Conservation (phyloP, 2,888 invertebrate genomes). For the Trypoxylon attenuatum region DNA sequence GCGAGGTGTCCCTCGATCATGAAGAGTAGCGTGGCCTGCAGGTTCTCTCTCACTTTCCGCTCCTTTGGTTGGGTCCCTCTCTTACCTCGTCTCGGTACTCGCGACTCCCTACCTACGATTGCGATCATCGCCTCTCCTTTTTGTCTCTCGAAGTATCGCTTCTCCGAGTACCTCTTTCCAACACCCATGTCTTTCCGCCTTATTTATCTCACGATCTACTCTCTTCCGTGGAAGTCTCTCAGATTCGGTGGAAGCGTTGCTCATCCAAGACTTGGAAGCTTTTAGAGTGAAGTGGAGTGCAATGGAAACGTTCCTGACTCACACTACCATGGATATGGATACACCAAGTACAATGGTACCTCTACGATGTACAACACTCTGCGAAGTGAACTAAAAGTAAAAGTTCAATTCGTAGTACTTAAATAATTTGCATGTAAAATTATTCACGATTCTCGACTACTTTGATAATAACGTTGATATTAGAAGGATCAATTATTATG, state of each 20-base stretch:
- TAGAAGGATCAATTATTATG: neutral
- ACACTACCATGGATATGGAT: too few species aligned
- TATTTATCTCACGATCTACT: neutral
- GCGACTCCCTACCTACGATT: constrained; percentile 30
- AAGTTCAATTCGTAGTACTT: too few species aligned
- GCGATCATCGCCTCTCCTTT: constrained; percentile 38
- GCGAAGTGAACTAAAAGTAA: too few species aligned
- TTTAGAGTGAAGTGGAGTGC: too few species aligned
- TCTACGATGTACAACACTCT: too few species aligned
- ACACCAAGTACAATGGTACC: too few species aligned
- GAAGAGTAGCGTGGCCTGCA: constrained; percentile 40
- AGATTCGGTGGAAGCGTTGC: too few species aligned
- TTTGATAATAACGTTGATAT: neutral
- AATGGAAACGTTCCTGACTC: too few species aligned
- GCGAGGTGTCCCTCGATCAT: constrained; percentile 56
- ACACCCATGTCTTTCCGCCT: neutral
- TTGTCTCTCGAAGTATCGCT: constrained; percentile 14
- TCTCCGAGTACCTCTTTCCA: constrained; percentile 1
- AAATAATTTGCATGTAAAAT: too few species aligned
- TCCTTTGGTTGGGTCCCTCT: constrained; percentile 22
- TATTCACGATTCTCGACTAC: neutral
- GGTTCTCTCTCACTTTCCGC: constrained; percentile 46
- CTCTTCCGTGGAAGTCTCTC: neutral
- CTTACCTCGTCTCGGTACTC: neutral
- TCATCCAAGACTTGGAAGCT: too few species aligned